Evolutionary conservation across 2,888 invertebrate genomes (phyloP).

Genomic region (Thelaira solivaga): DNA sequence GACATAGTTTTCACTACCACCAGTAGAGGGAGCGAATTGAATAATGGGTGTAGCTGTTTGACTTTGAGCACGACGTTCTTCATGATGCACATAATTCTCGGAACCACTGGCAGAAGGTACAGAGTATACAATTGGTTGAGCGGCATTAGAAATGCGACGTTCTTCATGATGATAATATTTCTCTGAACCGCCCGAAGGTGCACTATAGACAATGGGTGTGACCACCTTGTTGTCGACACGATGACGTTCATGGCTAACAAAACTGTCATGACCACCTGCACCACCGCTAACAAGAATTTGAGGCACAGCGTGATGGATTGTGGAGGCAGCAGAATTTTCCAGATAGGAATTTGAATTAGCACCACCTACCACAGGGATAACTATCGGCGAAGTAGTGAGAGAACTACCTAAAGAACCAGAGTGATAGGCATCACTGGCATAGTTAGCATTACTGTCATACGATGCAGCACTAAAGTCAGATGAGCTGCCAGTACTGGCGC

Average conservation of each 20-base stretch:
- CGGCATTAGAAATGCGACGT: constrained; percentile 52
- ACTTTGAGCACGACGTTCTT: constrained; percentile 68
- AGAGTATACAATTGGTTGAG: constrained; percentile 55
- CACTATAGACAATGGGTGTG: constrained; percentile 45
- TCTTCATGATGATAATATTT: constrained; percentile 63
- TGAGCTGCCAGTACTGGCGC: constrained; percentile 11
- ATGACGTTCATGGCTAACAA: constrained; percentile 60
- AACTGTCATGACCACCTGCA: constrained; percentile 60
- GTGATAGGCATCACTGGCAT: constrained; percentile 65
- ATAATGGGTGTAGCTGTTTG: constrained; percentile 60
- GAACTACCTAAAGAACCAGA: constrained; percentile 64
- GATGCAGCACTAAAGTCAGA: constrained; percentile 58
- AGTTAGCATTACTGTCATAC: constrained; percentile 46
- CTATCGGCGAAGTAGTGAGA: no score
- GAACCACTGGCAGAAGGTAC: constrained; percentile 65
- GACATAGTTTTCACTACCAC: constrained; percentile 69
- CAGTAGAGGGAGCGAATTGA: constrained; percentile 65
- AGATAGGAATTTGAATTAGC: constrained; percentile 63
- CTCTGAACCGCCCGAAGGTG: constrained; percentile 57
- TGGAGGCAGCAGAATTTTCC: constrained; percentile 61
- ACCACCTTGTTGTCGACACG: constrained; percentile 54
- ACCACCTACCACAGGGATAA: constrained; percentile 67
- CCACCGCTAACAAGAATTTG: constrained; percentile 63
- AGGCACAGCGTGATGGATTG: constrained; percentile 62
- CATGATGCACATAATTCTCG: constrained; percentile 70